Percentiles rank a stretch among this genome's conserved stretches.
phyloP scores from a whole-genome alignment of 2,888 invertebrate genomes.

The Helleia helle region DNA sequence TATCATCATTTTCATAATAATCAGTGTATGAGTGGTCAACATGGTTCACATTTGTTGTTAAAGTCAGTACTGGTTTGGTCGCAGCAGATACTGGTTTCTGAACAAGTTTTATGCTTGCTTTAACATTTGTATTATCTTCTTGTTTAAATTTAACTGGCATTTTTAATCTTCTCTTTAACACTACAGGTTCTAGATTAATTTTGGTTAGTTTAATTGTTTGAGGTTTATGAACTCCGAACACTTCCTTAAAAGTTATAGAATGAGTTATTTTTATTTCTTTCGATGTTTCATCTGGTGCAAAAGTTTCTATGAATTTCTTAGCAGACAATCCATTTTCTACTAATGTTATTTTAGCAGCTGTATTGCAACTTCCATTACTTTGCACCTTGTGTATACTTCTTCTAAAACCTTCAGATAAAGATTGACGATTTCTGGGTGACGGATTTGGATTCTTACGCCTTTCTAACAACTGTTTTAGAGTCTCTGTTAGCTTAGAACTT shows the following conservation, averaged over 20 bases:
- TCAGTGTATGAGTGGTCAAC: conserved; percentile 16
- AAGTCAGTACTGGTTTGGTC: neutral
- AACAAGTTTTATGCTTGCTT: conserved; percentile 34
- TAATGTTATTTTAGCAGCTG: conserved; percentile 30
- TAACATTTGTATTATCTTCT: conserved; percentile 20
- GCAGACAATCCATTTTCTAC: conserved; percentile 35
- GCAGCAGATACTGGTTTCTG: neutral
- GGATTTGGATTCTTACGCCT: conserved; percentile 30
- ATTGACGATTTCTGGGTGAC: conserved; percentile 10
- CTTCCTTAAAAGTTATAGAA: conserved; percentile 28
- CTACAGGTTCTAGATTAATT: conserved; percentile 24
- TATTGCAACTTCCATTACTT: no score
- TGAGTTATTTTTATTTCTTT: conserved; percentile 19
- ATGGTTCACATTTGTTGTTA: conserved; percentile 1
- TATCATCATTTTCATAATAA: conserved; percentile 21
- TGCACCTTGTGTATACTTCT: conserved; percentile 28
- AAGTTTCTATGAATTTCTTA: conserved; percentile 52
- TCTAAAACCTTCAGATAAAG: conserved; percentile 27
- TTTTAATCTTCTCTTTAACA: conserved; percentile 21
- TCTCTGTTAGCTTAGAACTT: conserved; percentile 46
- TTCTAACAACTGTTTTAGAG: conserved; percentile 43
- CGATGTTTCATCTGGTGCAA: conserved; percentile 37
- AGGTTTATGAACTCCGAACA: conserved; percentile 15
- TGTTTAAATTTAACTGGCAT: conserved; percentile 43
- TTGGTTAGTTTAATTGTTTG: conserved; percentile 39